Percentiles rank a stretch among this genome's conserved stretches.
These are phyloP conservation scores for Agrotis segetum DNA, from an alignment of 2,888 invertebrate species.

Conservation along the genomic window DNA sequence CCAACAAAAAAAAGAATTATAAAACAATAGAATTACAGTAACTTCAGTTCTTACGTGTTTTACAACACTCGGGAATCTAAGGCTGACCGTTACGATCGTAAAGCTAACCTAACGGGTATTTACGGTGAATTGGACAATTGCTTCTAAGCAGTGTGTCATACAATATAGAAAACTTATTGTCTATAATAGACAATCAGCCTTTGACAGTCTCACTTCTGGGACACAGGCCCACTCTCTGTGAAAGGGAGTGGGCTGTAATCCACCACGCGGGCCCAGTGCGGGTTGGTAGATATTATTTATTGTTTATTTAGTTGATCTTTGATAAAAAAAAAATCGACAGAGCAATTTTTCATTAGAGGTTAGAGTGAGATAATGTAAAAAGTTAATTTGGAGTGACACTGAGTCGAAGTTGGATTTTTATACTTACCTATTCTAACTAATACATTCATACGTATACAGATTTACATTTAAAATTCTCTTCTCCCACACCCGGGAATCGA, in stretches of 20 bases:
- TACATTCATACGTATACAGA: no score
- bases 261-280: not conserved
- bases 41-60: not conserved
- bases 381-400: no score
- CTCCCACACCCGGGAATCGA: no score
- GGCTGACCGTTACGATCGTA: conserved; percentile 15
- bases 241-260: not conserved
- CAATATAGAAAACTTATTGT: not conserved
- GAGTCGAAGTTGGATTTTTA: no score
- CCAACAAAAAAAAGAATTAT: not conserved
- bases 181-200: not conserved
- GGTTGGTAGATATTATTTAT: not conserved
- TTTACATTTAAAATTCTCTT: no score
- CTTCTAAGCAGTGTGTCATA: not conserved
- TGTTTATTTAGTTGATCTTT: no score
- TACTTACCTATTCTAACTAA: no score
- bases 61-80: conserved; percentile 10
- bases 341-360: no score
- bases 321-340: no score
- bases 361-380: no score
- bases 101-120: conserved; percentile 18
- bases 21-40: conserved; percentile 1
- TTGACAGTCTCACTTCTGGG: not conserved
- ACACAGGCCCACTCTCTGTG: not conserved
- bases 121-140: not conserved